Evolutionary conservation across 2,797 vertebrate species (phyloP), one percentile per base, ranked within the genome.

Genomic region (Peromyscus aztecus): DNA sequence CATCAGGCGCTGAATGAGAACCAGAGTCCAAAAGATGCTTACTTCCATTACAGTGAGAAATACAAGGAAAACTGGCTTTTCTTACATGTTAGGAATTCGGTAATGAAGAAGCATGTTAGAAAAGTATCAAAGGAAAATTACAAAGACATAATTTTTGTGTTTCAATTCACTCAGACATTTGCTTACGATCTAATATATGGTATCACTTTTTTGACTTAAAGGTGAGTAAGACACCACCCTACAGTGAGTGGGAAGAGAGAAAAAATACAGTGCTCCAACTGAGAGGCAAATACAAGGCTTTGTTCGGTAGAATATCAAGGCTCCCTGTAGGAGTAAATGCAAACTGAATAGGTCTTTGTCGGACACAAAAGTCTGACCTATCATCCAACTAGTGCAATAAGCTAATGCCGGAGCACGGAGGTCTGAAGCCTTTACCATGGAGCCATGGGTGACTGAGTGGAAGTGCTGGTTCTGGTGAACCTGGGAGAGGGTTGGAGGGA

Each of bases 1-100:
- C 90, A 95, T 94, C 19, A 89, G 16, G 11, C 27, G 31, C 4
- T 46, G 31, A 76, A 29, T 91, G 81, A 88, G 40, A 95, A 73
- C 83, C 43, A 88, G 86, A 88, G 5, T 65, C 12, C 43, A 71
- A 90, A 95, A 40, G 65, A 29, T 52, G 34, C 43, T 65, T 71
- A 46, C 37, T 3, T 85, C 61, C 67, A 65, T 3, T 4, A 6
- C 2, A 88, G 24, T 16, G n/a, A 87, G 37, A 12, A 90, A 77
- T 82, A 67, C 27, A 40, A 73, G 77, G 19, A n/a, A 75, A n/a
- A n/a, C 4, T 85, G 24, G 13, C 13, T 85, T 91, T 95, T 75
- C n/a, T 78, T 84, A 21, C 61, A 34, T 27, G 29, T 67, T 46
- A 63, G 0, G n/a, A 73, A 43, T 11, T 63, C 34, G 6, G n/a